Evolutionary conservation across 2,113 vertebrate genomes (phyloP), one percentile per base, ranked within the genome.

Genomic region (Strigops habroptila): DNA sequence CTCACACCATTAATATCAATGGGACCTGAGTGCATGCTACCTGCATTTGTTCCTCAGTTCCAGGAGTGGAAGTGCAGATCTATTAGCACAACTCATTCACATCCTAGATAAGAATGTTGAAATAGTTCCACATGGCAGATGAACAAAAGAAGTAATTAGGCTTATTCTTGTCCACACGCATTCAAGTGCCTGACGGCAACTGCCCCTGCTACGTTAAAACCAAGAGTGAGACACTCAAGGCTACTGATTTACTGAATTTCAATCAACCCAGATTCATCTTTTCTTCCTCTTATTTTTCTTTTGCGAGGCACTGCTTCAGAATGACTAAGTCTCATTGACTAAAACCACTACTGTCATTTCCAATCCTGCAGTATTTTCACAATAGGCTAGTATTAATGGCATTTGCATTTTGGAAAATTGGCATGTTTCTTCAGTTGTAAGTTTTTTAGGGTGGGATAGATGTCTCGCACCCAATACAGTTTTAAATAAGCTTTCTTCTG

Each of bases 131-230:
- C 44, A 48, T 48, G 82, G 89, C 93, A 97, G 92, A 86, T 49
- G 91, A 96, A 95, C 70, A 92, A 92, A 97, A 94, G 67, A 90
- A 93, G 63, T 94, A 93, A 88, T 97, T 95, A 96, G 39, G 73
- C 24, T 94, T 95, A 27, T 63, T 48, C 68, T 94, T 91, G 92
- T 96, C 84, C 75, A 69, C 52, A 55, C 71, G 59, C 48, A 77
- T 79, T 90, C 51, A 85, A 76, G 41, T 65, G 63, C 67, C 78
- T 88, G 81, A 95, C 8, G 73, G 53, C 41, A 77, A 41, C 70
- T 85, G 57, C 19, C 44, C 62, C 37, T 37, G 17, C 69, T 92
- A 70, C 90, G 96, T 96, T 86, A 95, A 96, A 97, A 96, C 95
- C 75, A 95, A 96, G 86, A 83, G 46, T 57, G 90, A 91, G 80